phyloP scores from a whole-genome alignment of 30 jellyfish, hydroid and myxozoan genomes.

The Rhopilema esculentum region DNA sequence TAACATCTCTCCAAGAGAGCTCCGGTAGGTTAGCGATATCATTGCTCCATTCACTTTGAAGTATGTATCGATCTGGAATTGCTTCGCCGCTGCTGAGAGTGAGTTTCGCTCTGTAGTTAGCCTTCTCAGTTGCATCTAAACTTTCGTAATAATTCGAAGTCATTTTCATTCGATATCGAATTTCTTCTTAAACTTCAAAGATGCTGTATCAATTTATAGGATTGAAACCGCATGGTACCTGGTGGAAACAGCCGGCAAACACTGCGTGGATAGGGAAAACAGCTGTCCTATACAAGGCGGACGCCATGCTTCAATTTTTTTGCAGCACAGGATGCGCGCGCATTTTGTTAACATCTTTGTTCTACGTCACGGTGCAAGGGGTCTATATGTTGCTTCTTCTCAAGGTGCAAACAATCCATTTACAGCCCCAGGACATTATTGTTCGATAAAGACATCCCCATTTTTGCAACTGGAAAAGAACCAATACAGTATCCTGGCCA shows the following conservation, averaged over 20 bases:
- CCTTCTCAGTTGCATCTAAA: background rate
- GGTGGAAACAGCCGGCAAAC: background rate
- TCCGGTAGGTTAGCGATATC: background rate
- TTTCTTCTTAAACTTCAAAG: background rate
- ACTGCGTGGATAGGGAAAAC: no score
- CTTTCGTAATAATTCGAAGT: background rate
- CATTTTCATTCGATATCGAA: background rate
- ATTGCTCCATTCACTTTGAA: background rate
- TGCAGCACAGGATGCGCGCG: no score
- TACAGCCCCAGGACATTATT: no score
- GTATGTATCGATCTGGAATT: constrained; percentile 4
- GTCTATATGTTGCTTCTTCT: no score
- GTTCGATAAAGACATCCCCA: no score
- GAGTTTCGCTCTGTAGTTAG: background rate
- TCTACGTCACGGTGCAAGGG: background rate
- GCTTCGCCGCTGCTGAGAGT: background rate
- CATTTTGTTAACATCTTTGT: background rate
- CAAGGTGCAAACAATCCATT: no score
- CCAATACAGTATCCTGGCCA: no score
- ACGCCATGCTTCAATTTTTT: no score
- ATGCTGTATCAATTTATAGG: background rate
- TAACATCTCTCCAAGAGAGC: constrained; percentile 6
- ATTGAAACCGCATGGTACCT: background rate
- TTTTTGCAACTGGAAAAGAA: no score
- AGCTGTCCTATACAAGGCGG: no score